Percentiles rank a stretch among this genome's conserved stretches.
Evolutionary conservation across 1,140 invertebrate species (phyloP).

Genomic region (Drosophila mayri): DNA sequence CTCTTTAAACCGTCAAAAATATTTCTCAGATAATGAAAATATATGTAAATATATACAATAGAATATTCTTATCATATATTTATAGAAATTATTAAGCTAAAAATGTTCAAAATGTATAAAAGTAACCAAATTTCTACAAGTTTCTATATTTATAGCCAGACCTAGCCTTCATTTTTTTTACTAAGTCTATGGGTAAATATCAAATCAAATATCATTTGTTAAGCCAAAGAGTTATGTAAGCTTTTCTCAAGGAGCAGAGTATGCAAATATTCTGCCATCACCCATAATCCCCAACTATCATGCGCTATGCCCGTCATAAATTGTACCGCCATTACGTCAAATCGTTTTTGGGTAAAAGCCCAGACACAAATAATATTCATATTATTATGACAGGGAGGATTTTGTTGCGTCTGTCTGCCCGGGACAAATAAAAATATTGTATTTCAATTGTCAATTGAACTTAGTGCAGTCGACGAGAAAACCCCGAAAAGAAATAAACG

Average conservation of each 20-base stretch:
- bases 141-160: neutral
- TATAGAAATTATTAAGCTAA: neutral
- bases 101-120: neutral
- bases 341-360: slow-evolving; percentile 35
- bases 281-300: slow-evolving; percentile 25
- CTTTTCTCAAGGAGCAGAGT: slow-evolving; percentile 1
- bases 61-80: neutral
- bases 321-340: slow-evolving; percentile 36
- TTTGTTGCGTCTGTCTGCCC: slow-evolving; percentile 17
- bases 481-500: slow-evolving; percentile 37
- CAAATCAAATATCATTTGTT: slow-evolving; percentile 7
- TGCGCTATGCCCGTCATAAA: slow-evolving; percentile 10
- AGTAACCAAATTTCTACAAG: too few relatives aligned
- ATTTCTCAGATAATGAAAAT: neutral
- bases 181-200: neutral
- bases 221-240: neutral
- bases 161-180: neutral
- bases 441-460: slow-evolving; percentile 74
- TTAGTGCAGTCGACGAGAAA: slow-evolving; percentile 63
- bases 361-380: slow-evolving; percentile 56
- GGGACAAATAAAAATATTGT: slow-evolving; percentile 64
- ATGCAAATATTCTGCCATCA: slow-evolving; percentile 13
- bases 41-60: neutral
- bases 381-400: slow-evolving; percentile 58
- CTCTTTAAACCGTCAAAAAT: neutral